Evolutionary conservation across 2,113 vertebrate species (phyloP), one percentile per base, ranked within the genome.

Genomic region (Cercopithecus mona): DNA sequence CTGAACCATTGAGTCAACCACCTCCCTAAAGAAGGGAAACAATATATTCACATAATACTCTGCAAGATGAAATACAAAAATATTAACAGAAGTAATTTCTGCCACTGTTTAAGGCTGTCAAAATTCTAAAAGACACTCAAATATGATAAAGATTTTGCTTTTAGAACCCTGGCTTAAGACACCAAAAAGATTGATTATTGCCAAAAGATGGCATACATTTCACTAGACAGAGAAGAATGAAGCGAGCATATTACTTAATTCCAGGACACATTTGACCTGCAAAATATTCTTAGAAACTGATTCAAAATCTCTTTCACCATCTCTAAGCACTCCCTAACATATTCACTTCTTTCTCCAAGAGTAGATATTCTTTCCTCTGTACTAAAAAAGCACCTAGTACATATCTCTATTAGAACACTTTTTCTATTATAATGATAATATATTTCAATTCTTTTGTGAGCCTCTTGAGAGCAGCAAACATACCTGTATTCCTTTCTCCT

Each of bases 1-100:
- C 98, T 99, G 99, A 98, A 99, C 99, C 99, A 99, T 99, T 70
- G 99, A 99, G 98, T 99, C 99, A 97, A 99, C 99, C 98, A 99
- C 99, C 97, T 99, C 99, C 99, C 99, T 99, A 97, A 59, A 98
- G 97, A 98, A 97, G 3, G 66, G 8, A 35, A 93, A 92, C 92
- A 92, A 94, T 27, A 92, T 4, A 98, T 90, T 86, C 72, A 95
- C 7, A 96, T 95, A 90, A 95, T 92, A 23, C 25, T 98, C 48
- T 96, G 59, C n/a, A 93, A 79, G 50, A 93, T 75, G 78, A 97
- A 90, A 95, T 96, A 93, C 20, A 89, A 94, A 78, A 64, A 88
- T 90, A 75, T 98, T 96, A 96, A 55, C 88, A 96, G 61, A 97
- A 96, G 32, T 16, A 93, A 87, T 90, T 98, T 70, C 72, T 96